Percentiles rank a stretch among this genome's conserved stretches.
Evolutionary conservation across 2,113 vertebrate species (phyloP).

Genomic region (Rutilus rutilus): DNA sequence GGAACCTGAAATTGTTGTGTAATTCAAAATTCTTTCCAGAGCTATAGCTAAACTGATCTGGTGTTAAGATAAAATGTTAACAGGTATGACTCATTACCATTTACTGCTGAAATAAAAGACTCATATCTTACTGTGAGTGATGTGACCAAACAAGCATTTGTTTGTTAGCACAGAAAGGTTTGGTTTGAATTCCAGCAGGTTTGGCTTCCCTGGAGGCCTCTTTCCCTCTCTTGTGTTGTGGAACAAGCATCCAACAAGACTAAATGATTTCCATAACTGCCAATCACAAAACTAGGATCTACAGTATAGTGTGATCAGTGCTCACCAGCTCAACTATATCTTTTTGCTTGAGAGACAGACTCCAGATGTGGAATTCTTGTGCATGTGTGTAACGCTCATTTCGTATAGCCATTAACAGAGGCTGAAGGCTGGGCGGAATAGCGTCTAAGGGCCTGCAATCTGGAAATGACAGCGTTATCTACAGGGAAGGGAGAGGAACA

Average conservation of each 20-base stretch:
- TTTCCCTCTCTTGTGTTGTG: not conserved
- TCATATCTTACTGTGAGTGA: not conserved
- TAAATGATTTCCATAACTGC: not conserved
- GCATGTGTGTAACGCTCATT: slow-evolving; percentile 63
- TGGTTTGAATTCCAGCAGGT: not conserved
- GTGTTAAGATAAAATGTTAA: not conserved
- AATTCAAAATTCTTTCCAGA: not conserved
- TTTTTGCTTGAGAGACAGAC: slow-evolving; percentile 55
- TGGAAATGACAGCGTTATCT: slow-evolving; percentile 57
- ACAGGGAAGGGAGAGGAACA: not conserved
- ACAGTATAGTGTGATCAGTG: not conserved
- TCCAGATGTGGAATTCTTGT: slow-evolving; percentile 62
- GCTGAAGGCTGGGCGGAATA: slow-evolving; percentile 52
- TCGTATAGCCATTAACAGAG: slow-evolving; percentile 60
- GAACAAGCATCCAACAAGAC: not conserved
- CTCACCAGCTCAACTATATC: slow-evolving; percentile 62
- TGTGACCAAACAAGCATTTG: not conserved
- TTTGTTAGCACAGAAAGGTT: not conserved
- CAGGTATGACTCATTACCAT: slow-evolving; percentile 13
- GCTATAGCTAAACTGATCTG: not conserved
- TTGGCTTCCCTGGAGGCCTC: not conserved
- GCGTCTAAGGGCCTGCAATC: slow-evolving; percentile 33
- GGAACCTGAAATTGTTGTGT: slow-evolving; percentile 8
- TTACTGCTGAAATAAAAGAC: not conserved
- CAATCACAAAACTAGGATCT: slow-evolving; percentile 4